A percentile compares a stretch with the other conserved stretches of the same genome.
Evolutionary conservation across 1,140 invertebrate genomes (phyloP).

Genomic region (Nylanderia fulva): DNA sequence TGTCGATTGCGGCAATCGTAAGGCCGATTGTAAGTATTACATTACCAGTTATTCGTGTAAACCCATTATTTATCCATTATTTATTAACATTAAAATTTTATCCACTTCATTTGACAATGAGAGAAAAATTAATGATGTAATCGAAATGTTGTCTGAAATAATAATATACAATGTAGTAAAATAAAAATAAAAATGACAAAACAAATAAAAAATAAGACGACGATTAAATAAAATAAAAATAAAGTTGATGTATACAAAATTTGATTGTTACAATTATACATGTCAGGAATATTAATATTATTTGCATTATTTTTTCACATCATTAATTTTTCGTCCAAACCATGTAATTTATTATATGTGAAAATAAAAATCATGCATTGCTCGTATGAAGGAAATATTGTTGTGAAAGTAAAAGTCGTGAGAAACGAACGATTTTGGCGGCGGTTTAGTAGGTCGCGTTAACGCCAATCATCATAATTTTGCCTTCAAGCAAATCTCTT

Average conservation of each 20-base stretch:
- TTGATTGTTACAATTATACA: not conserved
- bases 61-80: too few species aligned
- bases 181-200: not conserved
- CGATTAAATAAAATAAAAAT: not conserved
- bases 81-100: not conserved
- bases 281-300: not conserved
- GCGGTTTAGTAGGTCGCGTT: slow-evolving; percentile 54
- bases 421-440: slow-evolving; percentile 54
- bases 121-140: not conserved
- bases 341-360: not conserved
- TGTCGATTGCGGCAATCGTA: slow-evolving; percentile 94
- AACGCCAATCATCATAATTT: slow-evolving; percentile 44
- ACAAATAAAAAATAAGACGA: not conserved
- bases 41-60: too few species aligned
- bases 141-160: not conserved
- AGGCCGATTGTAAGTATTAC: slow-evolving; percentile 90
- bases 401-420: slow-evolving; percentile 57
- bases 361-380: not conserved
- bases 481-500: slow-evolving; percentile 11
- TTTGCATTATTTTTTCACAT: not conserved
- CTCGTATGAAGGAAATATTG: not conserved
- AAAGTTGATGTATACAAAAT: not conserved
- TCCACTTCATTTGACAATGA: not conserved
- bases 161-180: not conserved
- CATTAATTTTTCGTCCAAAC: not conserved